Percentiles rank a stretch among this genome's conserved stretches.
Evolutionary conservation across 1,140 invertebrate genomes (phyloP).

Genomic region (Zelostemma sp.): DNA sequence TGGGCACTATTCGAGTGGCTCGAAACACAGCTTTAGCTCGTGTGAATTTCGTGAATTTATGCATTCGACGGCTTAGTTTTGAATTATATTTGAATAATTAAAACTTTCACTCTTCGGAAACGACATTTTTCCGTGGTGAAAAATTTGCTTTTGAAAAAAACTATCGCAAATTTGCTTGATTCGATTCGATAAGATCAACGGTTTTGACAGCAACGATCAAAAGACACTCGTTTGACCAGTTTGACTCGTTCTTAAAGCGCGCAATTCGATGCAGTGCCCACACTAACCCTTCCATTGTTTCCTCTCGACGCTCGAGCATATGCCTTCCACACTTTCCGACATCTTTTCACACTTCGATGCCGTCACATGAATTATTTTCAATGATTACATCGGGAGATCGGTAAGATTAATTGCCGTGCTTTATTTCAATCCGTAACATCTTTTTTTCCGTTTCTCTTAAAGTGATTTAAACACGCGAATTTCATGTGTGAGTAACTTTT

Average conservation of each 20-base stretch:
- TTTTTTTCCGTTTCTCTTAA: slow-evolving; percentile 1
- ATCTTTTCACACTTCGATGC: slow-evolving; percentile 48
- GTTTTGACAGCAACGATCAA: slow-evolving; percentile 48
- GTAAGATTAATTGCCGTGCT: slow-evolving; percentile 32
- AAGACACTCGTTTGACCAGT: slow-evolving; percentile 44
- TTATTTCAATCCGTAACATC: slow-evolving; percentile 18
- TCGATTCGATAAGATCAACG: too few relatives aligned
- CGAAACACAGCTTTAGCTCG: background rate
- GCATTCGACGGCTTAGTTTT: too few relatives aligned
- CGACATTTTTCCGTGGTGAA: too few relatives aligned
- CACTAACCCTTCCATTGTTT: slow-evolving; percentile 39
- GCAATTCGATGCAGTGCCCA: slow-evolving; percentile 16
- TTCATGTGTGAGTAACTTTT: slow-evolving; percentile 4
- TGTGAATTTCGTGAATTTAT: background rate
- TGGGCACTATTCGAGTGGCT: slow-evolving; percentile 11
- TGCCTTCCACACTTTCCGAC: slow-evolving; percentile 38
- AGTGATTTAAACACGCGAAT: background rate
- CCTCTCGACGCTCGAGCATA: slow-evolving; percentile 32
- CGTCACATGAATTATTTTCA: slow-evolving; percentile 17
- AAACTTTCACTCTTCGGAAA: too few relatives aligned
- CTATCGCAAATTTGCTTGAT: too few relatives aligned
- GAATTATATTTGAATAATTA: too few relatives aligned
- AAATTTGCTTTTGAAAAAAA: too few relatives aligned
- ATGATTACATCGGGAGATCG: slow-evolving; percentile 29
- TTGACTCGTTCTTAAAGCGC: slow-evolving; percentile 28